These are phyloP conservation scores for Sebastes alutus DNA, from an alignment of 2,797 vertebrate genomes.

Conservation along the genomic window DNA sequence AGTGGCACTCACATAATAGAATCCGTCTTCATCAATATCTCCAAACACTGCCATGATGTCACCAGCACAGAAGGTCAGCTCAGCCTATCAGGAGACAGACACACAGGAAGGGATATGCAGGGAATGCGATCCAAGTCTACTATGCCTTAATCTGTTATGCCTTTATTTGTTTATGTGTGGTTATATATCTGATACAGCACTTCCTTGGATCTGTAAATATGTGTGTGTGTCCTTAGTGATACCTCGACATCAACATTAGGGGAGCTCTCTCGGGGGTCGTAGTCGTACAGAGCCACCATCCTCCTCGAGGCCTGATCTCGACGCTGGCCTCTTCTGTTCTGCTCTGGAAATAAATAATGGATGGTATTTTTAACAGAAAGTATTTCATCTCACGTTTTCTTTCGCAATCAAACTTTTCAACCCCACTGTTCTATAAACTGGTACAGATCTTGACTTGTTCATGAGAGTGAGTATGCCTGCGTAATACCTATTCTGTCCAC, in stretches of 20 bases:
- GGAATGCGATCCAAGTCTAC: not conserved
- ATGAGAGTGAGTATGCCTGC: not conserved
- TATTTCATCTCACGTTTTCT: not conserved
- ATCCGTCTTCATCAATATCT: slow-evolving; percentile 98
- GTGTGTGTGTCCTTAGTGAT: slow-evolving; percentile 11
- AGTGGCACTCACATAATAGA: slow-evolving; percentile 92
- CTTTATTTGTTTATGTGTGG: not conserved
- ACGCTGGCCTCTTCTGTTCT: slow-evolving; percentile 83
- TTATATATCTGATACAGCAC: not conserved
- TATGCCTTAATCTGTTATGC: not conserved
- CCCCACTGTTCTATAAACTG: not conserved
- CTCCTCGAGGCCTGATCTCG: slow-evolving; percentile 86
- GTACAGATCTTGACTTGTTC: not conserved
- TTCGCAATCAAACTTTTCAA: not conserved
- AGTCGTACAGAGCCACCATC: slow-evolving; percentile 97
- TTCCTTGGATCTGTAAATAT: not conserved
- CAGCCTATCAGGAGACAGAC: slow-evolving; percentile 82
- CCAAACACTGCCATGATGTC: slow-evolving; percentile 96
- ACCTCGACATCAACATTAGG: slow-evolving; percentile 98
- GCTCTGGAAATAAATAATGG: slow-evolving; percentile 79
- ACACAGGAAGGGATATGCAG: slow-evolving; percentile 19
- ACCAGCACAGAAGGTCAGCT: slow-evolving; percentile 95
- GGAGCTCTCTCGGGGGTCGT: slow-evolving; percentile 96
- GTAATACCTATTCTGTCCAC: slow-evolving; percentile 91
- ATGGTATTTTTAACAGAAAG: not conserved